Evolutionary conservation across 2,797 vertebrate species (phyloP).

Genomic region (Phrynocephalus guinanensis): DNA sequence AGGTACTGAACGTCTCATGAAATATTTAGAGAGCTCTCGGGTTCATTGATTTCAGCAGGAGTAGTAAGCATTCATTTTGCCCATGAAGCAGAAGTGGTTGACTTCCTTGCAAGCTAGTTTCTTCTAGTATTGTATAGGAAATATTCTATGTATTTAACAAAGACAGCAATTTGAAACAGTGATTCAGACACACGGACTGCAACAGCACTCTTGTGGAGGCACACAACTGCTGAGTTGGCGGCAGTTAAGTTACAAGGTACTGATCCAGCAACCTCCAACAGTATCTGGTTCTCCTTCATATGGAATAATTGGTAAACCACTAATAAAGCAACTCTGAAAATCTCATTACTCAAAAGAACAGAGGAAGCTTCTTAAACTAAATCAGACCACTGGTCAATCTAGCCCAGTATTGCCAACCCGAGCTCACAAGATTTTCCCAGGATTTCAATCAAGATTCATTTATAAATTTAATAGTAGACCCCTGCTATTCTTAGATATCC

Average conservation of each 20-base stretch:
- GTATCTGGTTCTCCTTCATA: neutral
- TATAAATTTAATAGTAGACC: no score
- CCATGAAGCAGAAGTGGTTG: neutral
- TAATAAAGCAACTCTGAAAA: neutral
- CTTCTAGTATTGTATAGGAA: neutral
- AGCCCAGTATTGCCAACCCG: no score
- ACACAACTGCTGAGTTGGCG: neutral
- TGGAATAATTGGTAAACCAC: neutral
- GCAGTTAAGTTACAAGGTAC: neutral
- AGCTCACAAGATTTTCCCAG: no score
- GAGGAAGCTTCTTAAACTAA: no score
- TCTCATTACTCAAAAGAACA: no score
- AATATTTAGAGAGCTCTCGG: conserved; percentile 31
- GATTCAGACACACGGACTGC: neutral
- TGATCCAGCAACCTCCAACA: neutral
- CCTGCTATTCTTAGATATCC: no score
- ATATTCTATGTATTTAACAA: neutral
- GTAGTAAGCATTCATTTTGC: conserved; percentile 13
- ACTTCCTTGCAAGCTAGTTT: neutral
- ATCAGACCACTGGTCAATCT: no score
- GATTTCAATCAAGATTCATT: no score
- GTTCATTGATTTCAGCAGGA: conserved; percentile 15
- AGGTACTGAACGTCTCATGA: conserved; percentile 10
- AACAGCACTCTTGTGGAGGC: neutral
- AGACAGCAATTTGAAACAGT: no score